Evolutionary conservation across 2,113 vertebrate species (phyloP).

Genomic region (Asarcornis scutulata): DNA sequence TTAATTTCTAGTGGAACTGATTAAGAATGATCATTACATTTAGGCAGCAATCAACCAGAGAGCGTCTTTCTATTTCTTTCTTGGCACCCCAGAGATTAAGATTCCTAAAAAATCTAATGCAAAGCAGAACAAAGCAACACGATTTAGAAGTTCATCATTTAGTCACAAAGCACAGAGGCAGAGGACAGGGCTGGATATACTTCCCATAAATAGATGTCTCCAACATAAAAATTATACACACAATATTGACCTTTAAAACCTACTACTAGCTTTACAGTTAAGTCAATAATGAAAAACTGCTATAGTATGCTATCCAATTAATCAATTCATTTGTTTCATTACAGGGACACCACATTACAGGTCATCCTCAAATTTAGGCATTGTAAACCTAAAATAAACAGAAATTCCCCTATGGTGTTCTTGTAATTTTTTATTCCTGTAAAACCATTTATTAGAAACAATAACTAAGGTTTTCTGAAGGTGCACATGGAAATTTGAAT

Average conservation of each 20-base stretch:
- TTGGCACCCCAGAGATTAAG: constrained; percentile 26
- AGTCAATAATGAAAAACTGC: constrained; percentile 43
- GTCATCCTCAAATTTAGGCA: neutral
- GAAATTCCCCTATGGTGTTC: neutral
- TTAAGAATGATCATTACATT: constrained; percentile 45
- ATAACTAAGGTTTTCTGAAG: constrained; percentile 39
- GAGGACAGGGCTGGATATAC: neutral
- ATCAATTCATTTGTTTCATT: neutral
- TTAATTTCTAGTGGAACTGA: constrained; percentile 55
- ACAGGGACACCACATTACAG: neutral
- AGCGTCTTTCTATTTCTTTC: neutral
- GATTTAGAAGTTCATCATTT: constrained; percentile 26
- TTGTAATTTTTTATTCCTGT: neutral
- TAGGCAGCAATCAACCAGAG: constrained; percentile 33
- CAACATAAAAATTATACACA: constrained; percentile 14
- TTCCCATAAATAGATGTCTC: neutral
- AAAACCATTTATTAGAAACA: constrained; percentile 17
- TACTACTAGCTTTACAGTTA: constrained; percentile 15
- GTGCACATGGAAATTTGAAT: neutral
- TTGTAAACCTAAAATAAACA: constrained; percentile 6
- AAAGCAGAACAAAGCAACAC: constrained; percentile 42
- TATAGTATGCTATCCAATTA: neutral
- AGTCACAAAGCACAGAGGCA: constrained; percentile 12
- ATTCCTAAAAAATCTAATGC: constrained; percentile 51
- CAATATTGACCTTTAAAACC: constrained; percentile 41